phyloP scores from a whole-genome alignment of 2,888 invertebrate species.

The Octonoba sinensis region DNA sequence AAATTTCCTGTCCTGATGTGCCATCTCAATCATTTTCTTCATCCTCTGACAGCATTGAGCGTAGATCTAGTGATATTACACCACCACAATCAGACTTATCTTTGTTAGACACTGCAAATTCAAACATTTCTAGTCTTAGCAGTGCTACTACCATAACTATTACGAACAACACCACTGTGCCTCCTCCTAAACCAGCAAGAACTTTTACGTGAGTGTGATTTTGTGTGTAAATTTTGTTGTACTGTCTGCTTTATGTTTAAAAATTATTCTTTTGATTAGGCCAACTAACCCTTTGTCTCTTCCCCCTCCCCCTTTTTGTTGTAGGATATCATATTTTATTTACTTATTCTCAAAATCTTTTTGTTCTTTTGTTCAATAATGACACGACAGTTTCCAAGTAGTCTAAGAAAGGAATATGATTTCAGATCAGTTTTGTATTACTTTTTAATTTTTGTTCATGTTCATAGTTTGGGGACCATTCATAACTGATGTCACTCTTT shows the following conservation, averaged over 20 bases:
- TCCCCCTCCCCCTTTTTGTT: too few relatives aligned
- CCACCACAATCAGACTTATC: constrained; percentile 20
- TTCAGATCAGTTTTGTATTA: too few relatives aligned
- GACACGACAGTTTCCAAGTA: too few relatives aligned
- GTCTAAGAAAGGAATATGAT: too few relatives aligned
- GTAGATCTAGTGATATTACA: constrained; percentile 50
- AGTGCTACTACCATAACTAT: constrained; percentile 27
- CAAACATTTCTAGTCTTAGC: constrained; percentile 56
- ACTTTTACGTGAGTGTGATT: constrained; percentile 45
- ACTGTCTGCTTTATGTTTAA: not conserved
- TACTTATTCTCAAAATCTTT: too few relatives aligned
- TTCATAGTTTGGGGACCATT: too few relatives aligned
- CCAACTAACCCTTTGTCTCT: not conserved
- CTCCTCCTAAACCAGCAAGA: constrained; percentile 61
- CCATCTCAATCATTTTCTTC: constrained; percentile 42
- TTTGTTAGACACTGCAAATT: constrained; percentile 10
- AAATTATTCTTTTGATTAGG: not conserved
- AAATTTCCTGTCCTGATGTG: constrained; percentile 65
- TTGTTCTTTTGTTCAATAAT: too few relatives aligned
- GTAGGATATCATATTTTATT: too few relatives aligned
- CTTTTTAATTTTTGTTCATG: too few relatives aligned
- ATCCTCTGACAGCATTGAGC: constrained; percentile 17
- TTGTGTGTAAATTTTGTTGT: not conserved
- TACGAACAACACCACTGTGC: constrained; percentile 18
- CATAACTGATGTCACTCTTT: too few relatives aligned